Conservation (phyloP, 2,888 invertebrate genomes). For the Marronus borbonicus region DNA sequence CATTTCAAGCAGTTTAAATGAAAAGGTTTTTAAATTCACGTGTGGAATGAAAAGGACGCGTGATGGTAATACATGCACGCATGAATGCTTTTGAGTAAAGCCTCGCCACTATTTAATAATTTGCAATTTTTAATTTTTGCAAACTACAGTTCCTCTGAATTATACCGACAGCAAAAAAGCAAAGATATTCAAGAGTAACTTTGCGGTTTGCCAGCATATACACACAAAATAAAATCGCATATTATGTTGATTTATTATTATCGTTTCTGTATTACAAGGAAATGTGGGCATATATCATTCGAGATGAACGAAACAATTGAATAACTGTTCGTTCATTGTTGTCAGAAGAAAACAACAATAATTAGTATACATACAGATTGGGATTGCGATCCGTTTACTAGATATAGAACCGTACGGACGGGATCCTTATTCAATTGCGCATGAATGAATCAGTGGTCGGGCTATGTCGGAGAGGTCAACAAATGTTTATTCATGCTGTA, state of each 20-base stretch:
- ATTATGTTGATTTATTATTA: background rate
- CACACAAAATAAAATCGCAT: too few species aligned
- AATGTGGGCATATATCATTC: slow-evolving; percentile 13
- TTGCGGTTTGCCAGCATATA: background rate
- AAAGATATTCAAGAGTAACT: slow-evolving; percentile 3
- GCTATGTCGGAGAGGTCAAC: slow-evolving; percentile 37
- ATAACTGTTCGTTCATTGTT: slow-evolving; percentile 13
- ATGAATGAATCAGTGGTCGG: slow-evolving; percentile 42
- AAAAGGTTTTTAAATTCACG: too few species aligned
- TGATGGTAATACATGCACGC: too few species aligned
- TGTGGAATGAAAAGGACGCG: too few species aligned
- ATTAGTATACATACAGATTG: slow-evolving; percentile 26
- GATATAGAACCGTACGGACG: slow-evolving; percentile 9
- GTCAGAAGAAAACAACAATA: slow-evolving; percentile 33
- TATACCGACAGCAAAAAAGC: background rate
- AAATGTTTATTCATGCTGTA: slow-evolving; percentile 37
- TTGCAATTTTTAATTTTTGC: too few species aligned
- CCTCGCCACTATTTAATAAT: too few species aligned
- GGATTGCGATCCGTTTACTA: slow-evolving; percentile 16
- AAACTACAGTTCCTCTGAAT: too few species aligned
- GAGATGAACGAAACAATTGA: slow-evolving; percentile 19
- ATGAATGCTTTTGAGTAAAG: too few species aligned
- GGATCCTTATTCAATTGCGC: slow-evolving; percentile 27
- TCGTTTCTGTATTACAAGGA: background rate
- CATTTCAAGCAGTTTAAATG: too few species aligned